Conservation (phyloP, 2,797 vertebrate genomes). For the Mormyrus hasselquistii region DNA sequence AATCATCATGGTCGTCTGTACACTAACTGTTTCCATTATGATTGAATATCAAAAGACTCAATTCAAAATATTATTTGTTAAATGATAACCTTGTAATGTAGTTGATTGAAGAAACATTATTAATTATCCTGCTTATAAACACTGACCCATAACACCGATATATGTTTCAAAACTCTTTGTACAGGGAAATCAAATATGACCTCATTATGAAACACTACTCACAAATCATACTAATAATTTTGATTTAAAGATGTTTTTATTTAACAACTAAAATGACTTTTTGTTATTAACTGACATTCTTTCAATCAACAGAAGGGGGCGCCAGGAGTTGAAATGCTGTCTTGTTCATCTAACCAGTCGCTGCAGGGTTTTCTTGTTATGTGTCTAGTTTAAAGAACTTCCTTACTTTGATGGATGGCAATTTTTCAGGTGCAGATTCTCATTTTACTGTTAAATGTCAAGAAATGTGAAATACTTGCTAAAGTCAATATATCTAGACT, state of each 20-base stretch:
- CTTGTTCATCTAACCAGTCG: background rate
- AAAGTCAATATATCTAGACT: background rate
- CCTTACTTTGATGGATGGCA: background rate
- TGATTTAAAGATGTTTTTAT: background rate
- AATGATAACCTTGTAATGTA: background rate
- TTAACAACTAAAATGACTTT: background rate
- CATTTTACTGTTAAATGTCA: background rate
- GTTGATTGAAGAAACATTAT: background rate
- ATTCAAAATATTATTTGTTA: background rate
- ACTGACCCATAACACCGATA: background rate
- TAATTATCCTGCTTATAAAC: background rate
- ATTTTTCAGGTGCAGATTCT: background rate
- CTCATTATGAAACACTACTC: background rate
- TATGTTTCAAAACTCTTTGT: background rate
- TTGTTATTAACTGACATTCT: slow-evolving; percentile 7
- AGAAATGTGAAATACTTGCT: background rate
- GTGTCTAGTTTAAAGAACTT: background rate
- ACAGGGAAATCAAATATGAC: background rate
- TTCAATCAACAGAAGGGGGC: slow-evolving; percentile 35
- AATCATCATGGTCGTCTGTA: background rate
- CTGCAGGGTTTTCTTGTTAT: background rate
- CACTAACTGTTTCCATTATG: background rate
- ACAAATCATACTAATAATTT: background rate
- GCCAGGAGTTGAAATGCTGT: slow-evolving; percentile 6
- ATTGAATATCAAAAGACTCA: background rate